A percentile compares a stretch with the other conserved stretches of the same genome.
These are phyloP conservation scores for Chionodraco myersi DNA, from an alignment of 2,113 vertebrate species.

Conservation along the genomic window DNA sequence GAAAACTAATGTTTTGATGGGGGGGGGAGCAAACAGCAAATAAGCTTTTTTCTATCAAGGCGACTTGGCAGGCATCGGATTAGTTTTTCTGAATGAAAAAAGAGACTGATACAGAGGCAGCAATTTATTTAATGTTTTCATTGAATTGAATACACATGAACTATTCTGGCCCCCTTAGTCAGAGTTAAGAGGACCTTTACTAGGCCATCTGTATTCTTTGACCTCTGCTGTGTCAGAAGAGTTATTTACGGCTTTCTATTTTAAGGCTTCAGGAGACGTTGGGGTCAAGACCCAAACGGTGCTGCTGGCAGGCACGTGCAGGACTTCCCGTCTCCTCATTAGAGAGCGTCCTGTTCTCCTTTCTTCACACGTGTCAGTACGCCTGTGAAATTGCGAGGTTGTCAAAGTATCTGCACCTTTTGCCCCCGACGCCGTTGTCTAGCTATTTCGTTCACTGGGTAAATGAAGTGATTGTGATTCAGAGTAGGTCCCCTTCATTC, in stretches of 20 bases:
- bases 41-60: too few relatives aligned
- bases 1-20: conserved; percentile 65
- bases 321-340: background rate
- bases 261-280: conserved; percentile 12
- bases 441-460: conserved; percentile 10
- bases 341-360: background rate
- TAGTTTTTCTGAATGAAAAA: conserved; percentile 1
- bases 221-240: background rate
- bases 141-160: conserved; percentile 12
- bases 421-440: background rate
- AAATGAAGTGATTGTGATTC: conserved; percentile 43
- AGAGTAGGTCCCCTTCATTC: background rate
- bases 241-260: conserved; percentile 31
- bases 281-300: conserved; percentile 23
- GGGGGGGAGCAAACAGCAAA: conserved; percentile 4
- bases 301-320: conserved; percentile 9
- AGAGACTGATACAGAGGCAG: background rate
- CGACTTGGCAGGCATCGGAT: background rate
- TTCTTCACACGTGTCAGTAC: background rate
- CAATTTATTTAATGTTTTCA: background rate
- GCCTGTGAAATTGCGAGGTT: conserved; percentile 9
- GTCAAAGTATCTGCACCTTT: background rate
- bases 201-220: background rate
- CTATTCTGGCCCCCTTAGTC: background rate
- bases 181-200: background rate